Percentiles rank a stretch among this genome's conserved stretches.
These are phyloP conservation scores for Athetis lepigone DNA, from an alignment of 2,888 invertebrate species.

Conservation along the genomic window DNA sequence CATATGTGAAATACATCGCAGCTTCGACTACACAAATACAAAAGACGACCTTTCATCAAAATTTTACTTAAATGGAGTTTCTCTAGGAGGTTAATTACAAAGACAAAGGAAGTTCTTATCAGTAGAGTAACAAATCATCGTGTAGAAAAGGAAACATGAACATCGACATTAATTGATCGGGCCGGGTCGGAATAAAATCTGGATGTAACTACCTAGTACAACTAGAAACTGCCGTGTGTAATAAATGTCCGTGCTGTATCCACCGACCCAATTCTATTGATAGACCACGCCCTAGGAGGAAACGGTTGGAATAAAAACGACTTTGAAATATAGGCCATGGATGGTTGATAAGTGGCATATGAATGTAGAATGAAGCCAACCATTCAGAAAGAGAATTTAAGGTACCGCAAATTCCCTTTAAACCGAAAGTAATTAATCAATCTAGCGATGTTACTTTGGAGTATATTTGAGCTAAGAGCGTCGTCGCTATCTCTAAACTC, in stretches of 20 bases:
- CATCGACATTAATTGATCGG: slow-evolving; percentile 40
- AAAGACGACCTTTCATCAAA: neutral
- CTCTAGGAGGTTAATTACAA: slow-evolving; percentile 1
- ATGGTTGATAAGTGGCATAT: neutral
- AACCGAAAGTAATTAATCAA: slow-evolving; percentile 31
- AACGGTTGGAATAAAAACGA: slow-evolving; percentile 19
- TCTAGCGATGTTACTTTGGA: slow-evolving; percentile 13
- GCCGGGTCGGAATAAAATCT: slow-evolving; percentile 35
- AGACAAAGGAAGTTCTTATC: slow-evolving; percentile 32
- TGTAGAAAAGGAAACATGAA: slow-evolving; percentile 38
- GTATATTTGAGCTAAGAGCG: slow-evolving; percentile 20
- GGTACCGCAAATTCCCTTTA: slow-evolving; percentile 3
- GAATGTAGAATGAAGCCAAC: slow-evolving; percentile 1
- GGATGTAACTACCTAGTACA: slow-evolving; percentile 38
- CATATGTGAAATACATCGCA: neutral
- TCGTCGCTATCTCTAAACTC: slow-evolving; percentile 31
- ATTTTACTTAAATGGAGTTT: slow-evolving; percentile 8
- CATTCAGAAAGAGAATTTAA: slow-evolving; percentile 10
- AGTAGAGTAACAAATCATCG: slow-evolving; percentile 12
- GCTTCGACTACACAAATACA: slow-evolving; percentile 11
- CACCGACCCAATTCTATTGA: slow-evolving; percentile 35
- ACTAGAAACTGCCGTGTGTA: slow-evolving; percentile 18
- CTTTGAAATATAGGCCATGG: slow-evolving; percentile 27
- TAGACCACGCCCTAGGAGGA: slow-evolving; percentile 28
- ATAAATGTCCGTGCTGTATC: slow-evolving; percentile 19